Conservation (phyloP, 2,797 vertebrate genomes). For the Numenius phaeopus region DNA sequence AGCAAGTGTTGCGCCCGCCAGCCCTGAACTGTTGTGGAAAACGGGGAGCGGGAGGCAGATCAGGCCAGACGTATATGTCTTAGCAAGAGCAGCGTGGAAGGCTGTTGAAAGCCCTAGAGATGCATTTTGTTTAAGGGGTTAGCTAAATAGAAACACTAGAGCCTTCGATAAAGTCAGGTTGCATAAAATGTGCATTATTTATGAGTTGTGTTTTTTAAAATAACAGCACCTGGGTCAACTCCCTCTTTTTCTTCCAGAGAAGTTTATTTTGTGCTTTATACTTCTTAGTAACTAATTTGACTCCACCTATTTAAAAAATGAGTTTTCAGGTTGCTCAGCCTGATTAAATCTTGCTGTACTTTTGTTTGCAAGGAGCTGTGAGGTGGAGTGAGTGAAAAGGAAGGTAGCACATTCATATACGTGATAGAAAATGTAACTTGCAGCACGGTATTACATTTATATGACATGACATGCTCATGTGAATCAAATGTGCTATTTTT, state of each 20-base stretch:
- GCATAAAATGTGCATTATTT: neutral
- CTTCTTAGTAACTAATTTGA: neutral
- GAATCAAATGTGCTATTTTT: constrained; percentile 41
- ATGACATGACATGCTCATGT: constrained; percentile 4
- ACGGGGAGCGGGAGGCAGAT: neutral
- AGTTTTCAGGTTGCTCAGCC: neutral
- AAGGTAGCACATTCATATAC: neutral
- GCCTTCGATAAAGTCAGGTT: neutral
- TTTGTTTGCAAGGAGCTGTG: neutral
- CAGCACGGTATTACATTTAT: neutral
- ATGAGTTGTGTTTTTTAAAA: neutral
- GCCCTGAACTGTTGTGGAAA: neutral
- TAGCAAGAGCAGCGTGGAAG: fast-evolving
- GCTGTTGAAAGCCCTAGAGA: neutral
- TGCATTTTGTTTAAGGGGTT: neutral
- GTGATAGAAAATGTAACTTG: neutral
- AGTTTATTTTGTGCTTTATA: neutral
- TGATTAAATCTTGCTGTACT: neutral
- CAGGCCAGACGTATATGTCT: neutral
- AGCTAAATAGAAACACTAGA: neutral
- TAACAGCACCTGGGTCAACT: neutral
- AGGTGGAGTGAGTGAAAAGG: neutral
- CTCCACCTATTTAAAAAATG: neutral
- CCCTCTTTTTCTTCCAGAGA: neutral
- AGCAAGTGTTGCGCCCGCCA: fast-evolving